phyloP scores from a whole-genome alignment of 1,140 invertebrate genomes.

The Papilio machaon region DNA sequence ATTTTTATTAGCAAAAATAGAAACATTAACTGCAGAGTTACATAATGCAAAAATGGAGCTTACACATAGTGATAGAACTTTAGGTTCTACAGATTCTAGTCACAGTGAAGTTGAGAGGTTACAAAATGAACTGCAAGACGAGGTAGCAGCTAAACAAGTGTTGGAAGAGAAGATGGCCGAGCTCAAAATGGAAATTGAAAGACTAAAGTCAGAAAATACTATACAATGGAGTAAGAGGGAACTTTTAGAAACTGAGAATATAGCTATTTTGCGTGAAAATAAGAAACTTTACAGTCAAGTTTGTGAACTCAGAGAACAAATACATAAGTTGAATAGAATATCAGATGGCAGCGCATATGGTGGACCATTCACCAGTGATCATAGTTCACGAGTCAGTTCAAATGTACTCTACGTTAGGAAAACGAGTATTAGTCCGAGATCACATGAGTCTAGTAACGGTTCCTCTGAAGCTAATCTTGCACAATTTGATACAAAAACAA shows the following conservation, averaged over 20 bases:
- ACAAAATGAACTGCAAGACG: slow-evolving; percentile 77
- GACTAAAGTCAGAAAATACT: slow-evolving; percentile 95
- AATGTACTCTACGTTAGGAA: slow-evolving; percentile 74
- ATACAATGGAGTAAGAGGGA: slow-evolving; percentile 96
- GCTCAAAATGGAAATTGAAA: slow-evolving; percentile 91
- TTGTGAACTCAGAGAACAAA: slow-evolving; percentile 88
- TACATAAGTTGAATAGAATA: slow-evolving; percentile 76
- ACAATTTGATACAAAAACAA: slow-evolving; percentile 68
- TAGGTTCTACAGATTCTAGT: slow-evolving; percentile 76
- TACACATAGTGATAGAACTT: slow-evolving; percentile 68
- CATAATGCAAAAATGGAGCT: slow-evolving; percentile 70
- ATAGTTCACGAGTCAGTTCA: slow-evolving; percentile 62
- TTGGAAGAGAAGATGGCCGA: slow-evolving; percentile 86
- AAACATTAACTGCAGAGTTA: slow-evolving; percentile 68
- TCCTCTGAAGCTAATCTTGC: slow-evolving; percentile 72
- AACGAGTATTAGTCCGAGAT: slow-evolving; percentile 69
- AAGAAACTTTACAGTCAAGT: slow-evolving; percentile 93
- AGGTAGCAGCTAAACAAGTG: slow-evolving; percentile 75
- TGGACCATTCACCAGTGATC: slow-evolving; percentile 54
- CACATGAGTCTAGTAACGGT: slow-evolving; percentile 73
- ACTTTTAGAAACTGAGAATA: slow-evolving; percentile 93
- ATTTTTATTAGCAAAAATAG: slow-evolving; percentile 69
- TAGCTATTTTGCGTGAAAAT: slow-evolving; percentile 93
- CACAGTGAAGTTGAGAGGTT: slow-evolving; percentile 75
- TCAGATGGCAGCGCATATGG: slow-evolving; percentile 73